Evolutionary conservation across 2,113 vertebrate genomes (phyloP).

Genomic region (Oplegnathus fasciatus): DNA sequence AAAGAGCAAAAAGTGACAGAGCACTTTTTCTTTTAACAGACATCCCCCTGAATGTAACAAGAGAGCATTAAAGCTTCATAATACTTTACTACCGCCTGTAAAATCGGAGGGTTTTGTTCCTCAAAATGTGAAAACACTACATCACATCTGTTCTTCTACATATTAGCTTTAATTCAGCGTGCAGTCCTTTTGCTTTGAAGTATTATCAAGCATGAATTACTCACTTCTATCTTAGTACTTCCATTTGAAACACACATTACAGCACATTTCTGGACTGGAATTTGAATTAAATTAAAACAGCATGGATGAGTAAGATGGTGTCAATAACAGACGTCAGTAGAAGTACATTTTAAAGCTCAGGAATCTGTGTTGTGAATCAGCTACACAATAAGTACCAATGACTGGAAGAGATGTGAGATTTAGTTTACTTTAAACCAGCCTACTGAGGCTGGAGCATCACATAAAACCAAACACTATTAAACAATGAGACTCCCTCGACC

Average conservation of each 20-base stretch:
- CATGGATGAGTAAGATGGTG: not conserved
- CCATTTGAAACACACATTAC: not conserved
- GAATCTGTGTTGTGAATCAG: not conserved
- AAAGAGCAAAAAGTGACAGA: no score
- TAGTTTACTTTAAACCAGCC: not conserved
- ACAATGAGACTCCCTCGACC: slow-evolving; percentile 19
- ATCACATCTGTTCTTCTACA: not conserved
- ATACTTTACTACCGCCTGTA: not conserved
- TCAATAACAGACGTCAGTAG: not conserved
- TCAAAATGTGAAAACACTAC: not conserved
- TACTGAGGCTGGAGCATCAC: not conserved
- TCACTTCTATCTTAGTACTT: not conserved
- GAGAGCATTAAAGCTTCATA: not conserved
- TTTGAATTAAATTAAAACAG: not conserved
- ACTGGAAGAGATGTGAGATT: not conserved
- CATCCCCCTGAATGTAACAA: not conserved
- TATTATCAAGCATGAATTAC: not conserved
- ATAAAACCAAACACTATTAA: slow-evolving; percentile 26
- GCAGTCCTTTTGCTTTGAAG: not conserved
- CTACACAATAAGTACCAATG: not conserved
- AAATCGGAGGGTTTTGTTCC: not conserved
- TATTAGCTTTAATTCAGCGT: not conserved
- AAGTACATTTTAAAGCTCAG: not conserved
- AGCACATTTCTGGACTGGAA: not conserved
- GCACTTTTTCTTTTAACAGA: not conserved